A percentile compares a stretch with the other conserved stretches of the same genome.
phyloP scores from a whole-genome alignment of 2,113 vertebrate species.

The Carollia perspicillata region DNA sequence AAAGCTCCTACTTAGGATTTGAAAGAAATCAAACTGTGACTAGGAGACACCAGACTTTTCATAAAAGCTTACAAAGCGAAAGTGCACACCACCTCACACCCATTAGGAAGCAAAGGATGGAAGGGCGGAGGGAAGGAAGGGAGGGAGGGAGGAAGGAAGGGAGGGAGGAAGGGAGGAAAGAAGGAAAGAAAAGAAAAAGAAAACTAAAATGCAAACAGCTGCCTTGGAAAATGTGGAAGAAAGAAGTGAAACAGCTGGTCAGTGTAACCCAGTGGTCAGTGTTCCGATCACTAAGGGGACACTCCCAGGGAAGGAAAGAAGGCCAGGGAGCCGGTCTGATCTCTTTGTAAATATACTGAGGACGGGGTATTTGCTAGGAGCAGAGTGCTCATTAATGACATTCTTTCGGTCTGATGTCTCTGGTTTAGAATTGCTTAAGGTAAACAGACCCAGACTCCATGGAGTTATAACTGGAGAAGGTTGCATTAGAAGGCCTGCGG shows the following conservation, averaged over 20 bases:
- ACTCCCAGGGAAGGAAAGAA: background rate
- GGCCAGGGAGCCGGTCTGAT: background rate
- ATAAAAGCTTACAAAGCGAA: background rate
- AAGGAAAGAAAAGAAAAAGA: background rate
- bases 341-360: background rate
- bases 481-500: too few relatives aligned
- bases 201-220: background rate
- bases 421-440: background rate
- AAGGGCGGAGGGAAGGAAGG: background rate
- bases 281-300: background rate
- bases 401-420: background rate
- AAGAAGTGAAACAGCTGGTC: background rate
- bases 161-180: rapidly evolving
- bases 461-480: background rate
- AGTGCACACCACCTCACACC: background rate
- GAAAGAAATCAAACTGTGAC: background rate
- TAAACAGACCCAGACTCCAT: background rate
- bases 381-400: background rate
- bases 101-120: background rate
- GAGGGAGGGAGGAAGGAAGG: too few relatives aligned
- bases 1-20: background rate
- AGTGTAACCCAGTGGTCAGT: background rate
- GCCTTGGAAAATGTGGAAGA: background rate
- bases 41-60: background rate
- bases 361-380: background rate